A percentile compares a stretch with the other conserved stretches of the same genome.
Conservation (phyloP, 2,888 invertebrate species). For the Drosophila monieri region DNA sequence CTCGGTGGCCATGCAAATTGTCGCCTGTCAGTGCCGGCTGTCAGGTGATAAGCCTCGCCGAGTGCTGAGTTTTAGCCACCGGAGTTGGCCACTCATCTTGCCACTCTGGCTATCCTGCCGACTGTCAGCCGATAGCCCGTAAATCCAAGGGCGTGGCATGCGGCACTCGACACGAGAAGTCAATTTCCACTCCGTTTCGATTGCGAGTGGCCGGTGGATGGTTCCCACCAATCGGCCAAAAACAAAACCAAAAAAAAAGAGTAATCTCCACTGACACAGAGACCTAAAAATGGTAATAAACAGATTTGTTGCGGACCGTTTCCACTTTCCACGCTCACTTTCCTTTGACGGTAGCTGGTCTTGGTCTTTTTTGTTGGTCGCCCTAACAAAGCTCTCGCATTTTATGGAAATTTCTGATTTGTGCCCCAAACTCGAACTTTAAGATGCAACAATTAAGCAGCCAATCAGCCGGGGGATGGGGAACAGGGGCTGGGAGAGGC, state of each 20-base stretch:
- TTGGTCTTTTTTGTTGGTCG: not conserved
- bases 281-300: constrained; percentile 47
- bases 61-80: constrained; percentile 64
- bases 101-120: constrained; percentile 23
- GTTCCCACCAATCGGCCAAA: constrained; percentile 14
- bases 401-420: constrained; percentile 65
- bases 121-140: constrained; percentile 36
- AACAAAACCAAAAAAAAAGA: not conserved
- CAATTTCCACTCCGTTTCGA: constrained; percentile 32
- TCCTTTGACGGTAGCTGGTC: constrained; percentile 55
- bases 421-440: constrained; percentile 12
- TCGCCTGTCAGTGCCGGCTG: constrained; percentile 50
- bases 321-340: constrained; percentile 67
- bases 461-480: constrained; percentile 58
- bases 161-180: constrained; percentile 46
- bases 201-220: constrained; percentile 3
- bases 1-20: constrained; percentile 44
- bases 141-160: constrained; percentile 44
- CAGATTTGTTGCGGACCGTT: constrained; percentile 44
- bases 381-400: constrained; percentile 41
- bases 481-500: constrained; percentile 37
- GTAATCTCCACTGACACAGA: constrained; percentile 35
- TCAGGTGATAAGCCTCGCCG: constrained; percentile 62
- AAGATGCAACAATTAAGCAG: constrained; percentile 64
- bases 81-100: constrained; percentile 47